phyloP scores from a whole-genome alignment of 2,113 vertebrate genomes.

The Phocoena phocoena region DNA sequence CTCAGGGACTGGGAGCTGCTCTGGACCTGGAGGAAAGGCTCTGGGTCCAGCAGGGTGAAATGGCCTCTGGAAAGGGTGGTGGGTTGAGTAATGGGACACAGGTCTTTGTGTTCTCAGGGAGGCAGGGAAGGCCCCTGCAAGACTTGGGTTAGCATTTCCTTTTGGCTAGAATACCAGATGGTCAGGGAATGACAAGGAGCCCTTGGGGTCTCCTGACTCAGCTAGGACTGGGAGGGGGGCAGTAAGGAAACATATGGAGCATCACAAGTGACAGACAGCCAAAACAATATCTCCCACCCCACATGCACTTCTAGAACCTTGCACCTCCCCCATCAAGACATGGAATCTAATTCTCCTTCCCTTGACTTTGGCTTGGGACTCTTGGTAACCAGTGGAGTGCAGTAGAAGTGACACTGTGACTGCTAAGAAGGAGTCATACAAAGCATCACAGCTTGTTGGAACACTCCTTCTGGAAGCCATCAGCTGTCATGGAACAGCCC shows the following conservation, averaged over 20 bases:
- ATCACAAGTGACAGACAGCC: neutral
- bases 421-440: neutral
- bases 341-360: neutral
- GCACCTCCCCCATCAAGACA: neutral
- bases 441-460: neutral
- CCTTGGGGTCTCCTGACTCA: neutral
- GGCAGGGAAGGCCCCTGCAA: neutral
- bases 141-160: neutral
- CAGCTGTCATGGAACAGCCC: neutral
- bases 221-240: neutral
- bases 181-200: neutral
- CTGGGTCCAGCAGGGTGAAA: neutral
- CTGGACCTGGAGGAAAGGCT: too few relatives aligned
- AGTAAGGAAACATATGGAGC: neutral
- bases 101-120: neutral
- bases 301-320: neutral
- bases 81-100: neutral
- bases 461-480: neutral
- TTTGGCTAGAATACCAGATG: too few relatives aligned
- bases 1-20: neutral
- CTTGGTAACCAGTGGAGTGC: neutral
- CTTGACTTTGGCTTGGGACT: neutral
- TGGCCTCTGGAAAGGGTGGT: neutral
- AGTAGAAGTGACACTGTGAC: neutral
- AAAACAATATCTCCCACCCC: accelerated